These are phyloP conservation scores for Gasterosteus nipponicus DNA, from an alignment of 2,113 vertebrate species.

Conservation along the genomic window DNA sequence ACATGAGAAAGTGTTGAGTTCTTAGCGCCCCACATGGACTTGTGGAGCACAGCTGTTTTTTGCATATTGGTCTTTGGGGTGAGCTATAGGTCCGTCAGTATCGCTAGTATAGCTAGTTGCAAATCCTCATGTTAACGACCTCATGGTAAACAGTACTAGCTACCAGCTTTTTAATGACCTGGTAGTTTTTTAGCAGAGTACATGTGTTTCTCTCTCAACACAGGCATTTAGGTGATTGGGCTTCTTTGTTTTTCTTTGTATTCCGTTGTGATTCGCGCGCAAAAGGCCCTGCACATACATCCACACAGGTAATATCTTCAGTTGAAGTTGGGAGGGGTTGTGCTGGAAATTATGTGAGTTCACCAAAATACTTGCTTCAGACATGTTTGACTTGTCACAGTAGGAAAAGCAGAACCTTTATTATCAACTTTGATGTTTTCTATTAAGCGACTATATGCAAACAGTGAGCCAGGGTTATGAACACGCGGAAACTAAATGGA, in stretches of 20 bases:
- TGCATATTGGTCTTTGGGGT: neutral
- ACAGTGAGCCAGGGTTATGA: neutral
- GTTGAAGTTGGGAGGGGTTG: neutral
- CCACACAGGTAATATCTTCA: neutral
- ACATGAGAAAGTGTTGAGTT: too few relatives aligned
- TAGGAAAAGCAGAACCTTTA: neutral
- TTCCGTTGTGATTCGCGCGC: neutral
- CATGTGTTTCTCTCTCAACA: neutral
- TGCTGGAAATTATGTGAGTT: neutral
- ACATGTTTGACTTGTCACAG: neutral
- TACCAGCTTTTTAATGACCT: neutral
- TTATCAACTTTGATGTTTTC: neutral
- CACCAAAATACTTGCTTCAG: neutral
- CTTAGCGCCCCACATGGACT: neutral
- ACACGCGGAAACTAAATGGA: neutral
- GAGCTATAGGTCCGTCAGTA: neutral
- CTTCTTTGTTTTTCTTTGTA: neutral
- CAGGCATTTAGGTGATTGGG: neutral
- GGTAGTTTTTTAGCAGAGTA: too few relatives aligned
- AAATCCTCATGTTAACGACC: neutral
- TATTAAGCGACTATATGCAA: neutral
- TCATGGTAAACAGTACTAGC: neutral
- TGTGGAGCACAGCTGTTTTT: neutral
- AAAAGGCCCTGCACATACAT: neutral
- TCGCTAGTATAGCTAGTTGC: neutral